Evolutionary conservation across 1,140 invertebrate species (phyloP), one percentile per base, ranked within the genome.

Genomic region (Zaprionus inermis): DNA sequence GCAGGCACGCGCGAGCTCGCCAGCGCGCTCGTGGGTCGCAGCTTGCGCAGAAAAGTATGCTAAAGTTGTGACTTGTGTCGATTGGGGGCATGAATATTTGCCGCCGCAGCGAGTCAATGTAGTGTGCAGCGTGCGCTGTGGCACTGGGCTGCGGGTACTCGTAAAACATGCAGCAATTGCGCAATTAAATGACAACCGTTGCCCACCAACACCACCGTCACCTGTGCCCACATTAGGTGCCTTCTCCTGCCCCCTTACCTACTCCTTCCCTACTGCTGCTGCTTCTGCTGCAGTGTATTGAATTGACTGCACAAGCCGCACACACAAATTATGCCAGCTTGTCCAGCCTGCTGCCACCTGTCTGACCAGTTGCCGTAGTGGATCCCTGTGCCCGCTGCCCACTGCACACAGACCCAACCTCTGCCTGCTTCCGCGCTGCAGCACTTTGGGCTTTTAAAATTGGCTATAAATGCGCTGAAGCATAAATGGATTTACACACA

Each of bases 401-500:
- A n/a, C n/a, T n/a, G n/a, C n/a, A n/a, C n/a, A n/a, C n/a, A n/a
- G n/a, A n/a, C n/a, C n/a, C n/a, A n/a, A n/a, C 10, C 28, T 14
- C 12, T 11, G 11, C 16, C 57, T 32, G 38, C 11, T 32, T 16
- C 16, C 22, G 2, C 12, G 11, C 56, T 18, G 28, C 68, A 49
- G 30, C 61, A 66, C 71, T 81, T 61, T 78, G 63, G 74, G 61
- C 81, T 63, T 78, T 78, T 86, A 72, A 85, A 86, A 85, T 85
- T 85, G 82, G 83, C 82, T 76, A 85, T 85, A 85, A 85, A 86
- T 86, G 82, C 82, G 59, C 79, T 85, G 82, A 68, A 68, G 82
- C 82, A 86, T 82, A 86, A 85, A 85, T 81, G 79, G 82, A 86
- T 86, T 85, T 85, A 85, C 82, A 86, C 83, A 85, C 82, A 85